Evolutionary conservation across 2,888 invertebrate species (phyloP).

Genomic region (Tillus elongatus): DNA sequence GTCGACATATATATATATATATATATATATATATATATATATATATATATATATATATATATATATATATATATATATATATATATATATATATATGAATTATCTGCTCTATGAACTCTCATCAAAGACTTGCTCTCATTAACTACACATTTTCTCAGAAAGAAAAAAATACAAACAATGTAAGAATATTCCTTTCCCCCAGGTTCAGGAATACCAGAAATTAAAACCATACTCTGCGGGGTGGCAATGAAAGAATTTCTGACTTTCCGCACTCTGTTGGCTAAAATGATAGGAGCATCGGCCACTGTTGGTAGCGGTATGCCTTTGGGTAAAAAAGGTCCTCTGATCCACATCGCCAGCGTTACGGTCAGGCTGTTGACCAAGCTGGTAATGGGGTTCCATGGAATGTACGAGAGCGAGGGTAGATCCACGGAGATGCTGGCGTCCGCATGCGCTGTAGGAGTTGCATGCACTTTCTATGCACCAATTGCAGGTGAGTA

Average conservation of each 20-base stretch:
- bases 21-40: too few relatives aligned
- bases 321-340: constrained; percentile 96
- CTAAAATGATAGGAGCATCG: constrained; percentile 84
- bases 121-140: too few relatives aligned
- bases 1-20: too few relatives aligned
- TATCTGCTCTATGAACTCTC: too few relatives aligned
- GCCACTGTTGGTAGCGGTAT: constrained; percentile 90
- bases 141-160: too few relatives aligned
- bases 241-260: constrained; percentile 94
- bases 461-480: constrained; percentile 87
- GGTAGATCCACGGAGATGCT: constrained; percentile 93
- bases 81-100: too few relatives aligned
- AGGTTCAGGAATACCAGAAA: constrained; percentile 96
- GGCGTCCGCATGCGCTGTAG: constrained; percentile 94
- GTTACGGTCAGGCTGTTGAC: constrained; percentile 87
- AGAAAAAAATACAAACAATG: too few relatives aligned
- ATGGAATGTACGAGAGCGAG: constrained; percentile 88
- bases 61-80: too few relatives aligned
- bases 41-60: too few relatives aligned
- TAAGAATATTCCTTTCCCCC: too few relatives aligned
- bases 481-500: constrained; percentile 84
- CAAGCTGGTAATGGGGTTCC: constrained; percentile 81
- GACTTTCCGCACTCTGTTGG: constrained; percentile 83
- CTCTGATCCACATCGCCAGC: constrained; percentile 94
- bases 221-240: constrained; percentile 94